A percentile compares a stretch with the other conserved stretches of the same genome.
Evolutionary conservation across 2,113 vertebrate species (phyloP).

Genomic region (Entosphenus tridentatus): DNA sequence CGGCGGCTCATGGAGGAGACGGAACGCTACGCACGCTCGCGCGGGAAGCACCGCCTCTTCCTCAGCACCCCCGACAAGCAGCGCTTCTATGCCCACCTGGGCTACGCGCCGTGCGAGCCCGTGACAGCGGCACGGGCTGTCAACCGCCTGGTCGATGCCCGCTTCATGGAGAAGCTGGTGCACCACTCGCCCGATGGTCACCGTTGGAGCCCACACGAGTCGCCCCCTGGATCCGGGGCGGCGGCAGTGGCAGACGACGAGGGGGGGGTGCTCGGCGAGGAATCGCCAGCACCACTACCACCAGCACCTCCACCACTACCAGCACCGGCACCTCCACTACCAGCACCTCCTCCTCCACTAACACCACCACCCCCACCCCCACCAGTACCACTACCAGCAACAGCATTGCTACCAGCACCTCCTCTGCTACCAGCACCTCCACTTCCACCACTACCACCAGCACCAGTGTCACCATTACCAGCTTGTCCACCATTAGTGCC

Average conservation of each 20-base stretch:
- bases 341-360: constrained; percentile 9
- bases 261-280: no score
- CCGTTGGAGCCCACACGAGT: no score
- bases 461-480: not conserved
- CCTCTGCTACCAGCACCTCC: constrained; percentile 2
- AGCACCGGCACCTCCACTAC: not conserved
- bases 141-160: constrained; percentile 26
- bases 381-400: constrained; percentile 4
- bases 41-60: constrained; percentile 35
- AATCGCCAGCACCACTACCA: constrained; percentile 12
- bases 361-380: not conserved
- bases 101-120: constrained; percentile 37
- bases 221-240: no score
- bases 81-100: constrained; percentile 61
- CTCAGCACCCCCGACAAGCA: constrained; percentile 78
- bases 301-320: constrained; percentile 6
- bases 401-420: not conserved
- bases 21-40: constrained; percentile 33
- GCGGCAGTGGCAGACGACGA: no score
- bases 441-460: not conserved
- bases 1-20: constrained; percentile 53
- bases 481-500: not conserved
- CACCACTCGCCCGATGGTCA: no score
- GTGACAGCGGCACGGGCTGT: constrained; percentile 50
- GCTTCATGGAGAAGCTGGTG: constrained; percentile 28